Evolutionary conservation across 2,113 vertebrate species (phyloP), one percentile per base, ranked within the genome.

Genomic region (Nettapus auritus): DNA sequence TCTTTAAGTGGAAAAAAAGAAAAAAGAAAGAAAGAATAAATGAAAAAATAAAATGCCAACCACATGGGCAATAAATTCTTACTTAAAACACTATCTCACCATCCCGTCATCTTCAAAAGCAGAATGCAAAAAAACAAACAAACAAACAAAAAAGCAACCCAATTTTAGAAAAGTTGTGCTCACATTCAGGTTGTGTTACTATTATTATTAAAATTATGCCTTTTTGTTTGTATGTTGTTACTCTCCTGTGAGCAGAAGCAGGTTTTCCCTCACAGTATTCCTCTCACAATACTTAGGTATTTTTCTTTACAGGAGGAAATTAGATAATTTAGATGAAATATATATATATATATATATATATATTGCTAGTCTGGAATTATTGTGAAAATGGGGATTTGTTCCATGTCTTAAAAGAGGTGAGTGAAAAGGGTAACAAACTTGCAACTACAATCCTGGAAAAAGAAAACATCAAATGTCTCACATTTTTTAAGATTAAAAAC

Each of bases 401-500:
- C 42, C 7, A 73, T 67, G 14, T 69, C 33, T 56, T 71, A 91
- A 82, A 53, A 40, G 29, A 11, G 1, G 2, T 40, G 42, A 23
- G 44, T 1, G 5, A 84, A 71, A 82, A 88, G 25, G 7, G n/a
- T 80, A 94, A 85, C 6, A n/a, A 88, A 34, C 22, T 14, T 52
- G 52, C 22, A 80, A 36, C 60, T 88, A 76, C 26, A 76, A 69
- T 4, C 22, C 60, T 55, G 53, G 38, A 83, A 76, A 20, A 87
- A 70, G 33, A 94, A 91, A 86, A 81, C 0, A 22, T 64, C 53
- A 89, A 95, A 17, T 76, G 46, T 71, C 60, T 70, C 36, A 23
- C 38, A 62, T 77, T 88, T 88, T 91, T 89, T 82, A 64, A 86
- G 73, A 90, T 88, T 84, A 86, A 94, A 89, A 91, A 9, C 2